These are phyloP conservation scores for Rutilus rutilus DNA, from an alignment of 2,113 vertebrate genomes.

Conservation along the genomic window DNA sequence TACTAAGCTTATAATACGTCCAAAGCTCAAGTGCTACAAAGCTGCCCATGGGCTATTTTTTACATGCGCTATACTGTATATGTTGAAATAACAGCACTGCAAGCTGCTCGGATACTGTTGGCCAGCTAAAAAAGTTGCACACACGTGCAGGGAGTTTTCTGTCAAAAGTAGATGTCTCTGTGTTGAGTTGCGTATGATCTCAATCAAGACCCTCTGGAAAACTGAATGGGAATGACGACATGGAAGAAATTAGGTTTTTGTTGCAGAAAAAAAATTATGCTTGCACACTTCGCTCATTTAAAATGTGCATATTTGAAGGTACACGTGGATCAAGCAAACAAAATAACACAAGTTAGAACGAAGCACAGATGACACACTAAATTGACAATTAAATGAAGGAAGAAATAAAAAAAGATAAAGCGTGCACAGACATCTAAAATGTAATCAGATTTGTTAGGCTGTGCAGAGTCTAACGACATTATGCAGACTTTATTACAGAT, in stretches of 20 bases:
- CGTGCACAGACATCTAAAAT: not conserved
- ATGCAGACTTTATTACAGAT: constrained; percentile 25
- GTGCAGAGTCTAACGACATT: not conserved
- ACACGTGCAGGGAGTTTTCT: not conserved
- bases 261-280: not conserved
- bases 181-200: not conserved
- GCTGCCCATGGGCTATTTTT: not conserved
- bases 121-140: not conserved
- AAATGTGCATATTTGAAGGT: not conserved
- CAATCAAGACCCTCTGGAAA: not conserved
- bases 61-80: not conserved
- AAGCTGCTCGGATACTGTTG: not conserved
- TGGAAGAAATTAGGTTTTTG: constrained; percentile 11
- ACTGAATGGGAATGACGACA: not conserved
- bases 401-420: not conserved
- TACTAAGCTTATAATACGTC: not conserved
- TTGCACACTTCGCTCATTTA: not conserved
- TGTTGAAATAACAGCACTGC: not conserved
- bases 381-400: not conserved
- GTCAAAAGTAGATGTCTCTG: not conserved
- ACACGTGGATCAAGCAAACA: not conserved
- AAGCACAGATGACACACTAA: not conserved
- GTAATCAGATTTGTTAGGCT: not conserved
- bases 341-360: not conserved
- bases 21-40: not conserved